These are phyloP conservation scores for Spodoptera exigua DNA, from an alignment of 2,888 invertebrate genomes.

Conservation along the genomic window DNA sequence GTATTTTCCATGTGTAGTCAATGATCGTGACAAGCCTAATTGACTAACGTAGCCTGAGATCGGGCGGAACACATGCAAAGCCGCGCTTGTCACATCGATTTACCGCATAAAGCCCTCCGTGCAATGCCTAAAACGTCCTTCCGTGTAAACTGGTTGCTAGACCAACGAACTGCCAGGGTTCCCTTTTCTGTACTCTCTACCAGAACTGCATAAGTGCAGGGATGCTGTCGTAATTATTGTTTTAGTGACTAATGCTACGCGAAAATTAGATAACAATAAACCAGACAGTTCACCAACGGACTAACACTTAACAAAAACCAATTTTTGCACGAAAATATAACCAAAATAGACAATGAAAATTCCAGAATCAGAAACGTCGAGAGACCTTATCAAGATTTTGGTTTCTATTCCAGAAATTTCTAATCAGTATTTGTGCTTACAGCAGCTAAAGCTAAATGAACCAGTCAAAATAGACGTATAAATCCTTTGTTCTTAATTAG, in stretches of 20 bases:
- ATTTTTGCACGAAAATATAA: no score
- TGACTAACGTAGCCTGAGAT: conserved; percentile 68
- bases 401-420: no score
- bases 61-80: conserved; percentile 74
- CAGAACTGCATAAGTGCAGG: conserved; percentile 42
- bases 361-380: no score
- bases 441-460: no score
- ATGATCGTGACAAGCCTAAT: conserved; percentile 70
- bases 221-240: conserved; percentile 43
- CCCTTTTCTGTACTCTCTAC: conserved; percentile 53
- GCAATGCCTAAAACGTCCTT: conserved; percentile 82
- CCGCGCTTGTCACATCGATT: conserved; percentile 75
- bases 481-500: conserved; percentile 20
- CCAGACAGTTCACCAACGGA: no score
- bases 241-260: conserved; percentile 43
- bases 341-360: no score
- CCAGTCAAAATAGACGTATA: background rate
- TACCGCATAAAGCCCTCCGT: conserved; percentile 71
- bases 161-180: conserved; percentile 66
- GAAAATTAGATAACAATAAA: conserved; percentile 23
- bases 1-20: conserved; percentile 63
- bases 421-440: no score
- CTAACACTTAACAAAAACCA: background rate
- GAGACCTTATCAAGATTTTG: background rate
- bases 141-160: conserved; percentile 79